These are phyloP conservation scores for Tiliqua scincoides DNA, from an alignment of 2,113 vertebrate genomes.

Conservation along the genomic window DNA sequence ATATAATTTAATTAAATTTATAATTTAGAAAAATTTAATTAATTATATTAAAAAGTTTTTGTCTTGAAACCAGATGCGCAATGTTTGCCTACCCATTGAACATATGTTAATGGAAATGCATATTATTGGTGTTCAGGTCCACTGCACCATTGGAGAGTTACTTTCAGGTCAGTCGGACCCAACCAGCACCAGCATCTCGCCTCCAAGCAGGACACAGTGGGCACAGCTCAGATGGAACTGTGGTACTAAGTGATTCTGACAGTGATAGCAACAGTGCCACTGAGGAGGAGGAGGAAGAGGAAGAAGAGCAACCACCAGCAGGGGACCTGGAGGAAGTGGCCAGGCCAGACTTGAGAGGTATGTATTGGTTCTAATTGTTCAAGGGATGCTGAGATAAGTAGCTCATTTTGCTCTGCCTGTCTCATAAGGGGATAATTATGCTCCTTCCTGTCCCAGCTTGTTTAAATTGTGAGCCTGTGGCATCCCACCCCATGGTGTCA, in stretches of 20 bases:
- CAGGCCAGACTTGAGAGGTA: slow-evolving; percentile 56
- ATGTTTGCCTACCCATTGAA: background rate
- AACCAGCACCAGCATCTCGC: slow-evolving; percentile 20
- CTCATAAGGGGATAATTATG: background rate
- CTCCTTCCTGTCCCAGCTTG: no score
- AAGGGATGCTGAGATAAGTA: background rate
- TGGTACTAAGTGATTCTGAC: slow-evolving; percentile 76
- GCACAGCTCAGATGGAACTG: slow-evolving; percentile 71
- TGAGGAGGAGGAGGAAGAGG: slow-evolving; percentile 64
- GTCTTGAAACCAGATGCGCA: background rate
- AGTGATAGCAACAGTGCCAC: slow-evolving; percentile 50
- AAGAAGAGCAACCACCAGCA: background rate
- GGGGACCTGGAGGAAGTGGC: background rate
- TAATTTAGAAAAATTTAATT: no score
- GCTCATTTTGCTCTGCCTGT: background rate
- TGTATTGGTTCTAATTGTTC: slow-evolving; percentile 19
- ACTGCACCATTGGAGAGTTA: slow-evolving; percentile 75
- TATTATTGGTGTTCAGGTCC: slow-evolving; percentile 42
- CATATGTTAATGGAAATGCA: background rate
- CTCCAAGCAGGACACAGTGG: slow-evolving; percentile 48
- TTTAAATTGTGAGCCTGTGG: no score
- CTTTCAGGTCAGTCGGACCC: slow-evolving; percentile 80
- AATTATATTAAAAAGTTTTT: no score
- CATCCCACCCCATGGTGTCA: no score
- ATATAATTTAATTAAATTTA: no score